A percentile compares a stretch with the other conserved stretches of the same genome.
Conservation (phyloP, 2,797 vertebrate genomes). For the Pelodytes ibericus region DNA sequence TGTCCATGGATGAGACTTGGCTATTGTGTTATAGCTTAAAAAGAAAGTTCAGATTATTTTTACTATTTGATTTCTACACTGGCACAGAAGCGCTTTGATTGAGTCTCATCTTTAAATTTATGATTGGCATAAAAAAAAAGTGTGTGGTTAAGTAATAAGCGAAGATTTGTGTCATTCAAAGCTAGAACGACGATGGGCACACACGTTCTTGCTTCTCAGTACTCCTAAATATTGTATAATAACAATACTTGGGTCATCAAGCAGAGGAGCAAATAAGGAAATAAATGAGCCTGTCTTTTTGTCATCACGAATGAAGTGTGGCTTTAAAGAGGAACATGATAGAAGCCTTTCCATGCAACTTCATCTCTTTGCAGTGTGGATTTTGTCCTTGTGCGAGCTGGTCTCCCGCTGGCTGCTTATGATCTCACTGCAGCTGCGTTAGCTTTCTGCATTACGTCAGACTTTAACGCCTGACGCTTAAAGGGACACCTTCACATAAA, state of each 20-base stretch:
- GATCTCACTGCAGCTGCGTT: conserved; percentile 16
- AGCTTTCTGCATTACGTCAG: conserved; percentile 8
- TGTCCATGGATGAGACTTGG: too few relatives aligned
- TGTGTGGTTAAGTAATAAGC: too few relatives aligned
- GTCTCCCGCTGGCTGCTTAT: not conserved
- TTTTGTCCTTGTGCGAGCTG: not conserved
- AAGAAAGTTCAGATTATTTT: too few relatives aligned
- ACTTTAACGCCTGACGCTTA: conserved; percentile 8
- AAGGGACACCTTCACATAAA: too few relatives aligned
- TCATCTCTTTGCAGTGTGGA: conserved; percentile 1
- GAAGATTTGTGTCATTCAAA: too few relatives aligned
- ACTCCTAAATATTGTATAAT: not conserved
- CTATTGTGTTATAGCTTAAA: too few relatives aligned
- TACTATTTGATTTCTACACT: too few relatives aligned
- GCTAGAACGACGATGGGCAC: too few relatives aligned
- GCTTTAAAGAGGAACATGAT: not conserved
- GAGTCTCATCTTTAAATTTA: too few relatives aligned
- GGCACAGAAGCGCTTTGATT: too few relatives aligned
- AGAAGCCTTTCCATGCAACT: not conserved
- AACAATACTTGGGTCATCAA: not conserved
- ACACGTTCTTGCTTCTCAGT: too few relatives aligned
- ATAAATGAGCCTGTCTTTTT: not conserved
- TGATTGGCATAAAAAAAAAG: too few relatives aligned
- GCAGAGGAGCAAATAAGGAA: not conserved
- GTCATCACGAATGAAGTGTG: not conserved